Base-by-base conservation (phyloP, 2,113 vertebrate genomes). In the Melanotaenia duboulayi region DNA sequence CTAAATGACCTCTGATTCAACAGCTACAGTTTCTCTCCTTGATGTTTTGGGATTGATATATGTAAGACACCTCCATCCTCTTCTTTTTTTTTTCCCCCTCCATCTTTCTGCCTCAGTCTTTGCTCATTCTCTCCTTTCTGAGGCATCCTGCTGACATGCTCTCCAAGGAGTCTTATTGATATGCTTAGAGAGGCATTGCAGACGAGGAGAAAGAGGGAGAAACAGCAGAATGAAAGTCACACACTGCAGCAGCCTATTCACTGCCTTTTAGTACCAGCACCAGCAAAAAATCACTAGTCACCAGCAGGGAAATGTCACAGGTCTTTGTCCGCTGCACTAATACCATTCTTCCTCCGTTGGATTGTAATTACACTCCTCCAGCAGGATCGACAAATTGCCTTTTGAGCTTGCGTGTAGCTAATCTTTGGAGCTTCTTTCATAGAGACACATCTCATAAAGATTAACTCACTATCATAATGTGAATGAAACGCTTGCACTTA, bases 141-240 rank as follows among this genome's bases (percentile, higher is more conserved):
- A 91, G 87, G 85, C 87, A 71, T 91, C 87, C 87, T 84, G 88
- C 89, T 90, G 91, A 88, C 81, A 62, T 82, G 32, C 87, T 84
- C 89, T 92, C 90, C 57, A 79, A 91, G 85, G 90, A 86, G 83
- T 91, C 89, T 85, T 85, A 92, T 90, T 92, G 90, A 87, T 91
- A 91, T 92, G 89, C 90, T 85, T 81, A 40, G 76, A 87, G 88
- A 86, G 83, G 74, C 89, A 65, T 81, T 85, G 87, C 77, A 77
- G 81, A 67, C 81, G 32, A 70, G 66, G 67, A 28, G 73, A 46
- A 40, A 16, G 75, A 40, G 70, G 61, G 64, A 28, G 73, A 46
- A 40, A 16, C 73, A 46, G 70, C 64, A 61, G 72, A 72, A 71
- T 79, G 82, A 89, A 87, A 90, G 90, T 89, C 81, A 78, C 61